A percentile compares a stretch with the other conserved stretches of the same genome.
Conservation (phyloP, 2,797 vertebrate genomes). For the Crocidura indochinensis region DNA sequence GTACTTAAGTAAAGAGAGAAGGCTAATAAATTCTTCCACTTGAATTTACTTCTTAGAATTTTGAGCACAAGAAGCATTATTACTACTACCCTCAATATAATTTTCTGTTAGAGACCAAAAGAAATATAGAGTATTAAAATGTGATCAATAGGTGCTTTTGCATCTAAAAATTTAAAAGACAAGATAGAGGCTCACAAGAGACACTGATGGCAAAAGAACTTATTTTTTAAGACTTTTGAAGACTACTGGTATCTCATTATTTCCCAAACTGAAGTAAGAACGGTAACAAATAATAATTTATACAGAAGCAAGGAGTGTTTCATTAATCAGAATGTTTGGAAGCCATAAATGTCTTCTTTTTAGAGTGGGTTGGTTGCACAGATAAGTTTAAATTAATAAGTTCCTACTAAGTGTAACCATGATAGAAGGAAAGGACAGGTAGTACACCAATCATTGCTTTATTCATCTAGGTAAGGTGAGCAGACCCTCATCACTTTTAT, state of each 20-base stretch:
- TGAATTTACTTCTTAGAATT: conserved; percentile 41
- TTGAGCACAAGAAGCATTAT: conserved; percentile 32
- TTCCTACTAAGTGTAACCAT: conserved; percentile 44
- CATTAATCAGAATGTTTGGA: background rate
- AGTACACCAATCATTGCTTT: background rate
- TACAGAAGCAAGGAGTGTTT: background rate
- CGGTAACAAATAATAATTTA: conserved; percentile 4
- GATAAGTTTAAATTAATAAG: conserved; percentile 44
- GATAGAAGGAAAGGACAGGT: background rate
- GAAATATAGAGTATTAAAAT: background rate
- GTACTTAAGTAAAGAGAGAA: background rate
- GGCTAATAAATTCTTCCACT: background rate
- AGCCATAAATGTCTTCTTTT: conserved; percentile 27
- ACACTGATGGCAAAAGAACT: background rate
- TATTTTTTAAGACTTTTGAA: conserved; percentile 21
- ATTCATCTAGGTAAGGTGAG: background rate
- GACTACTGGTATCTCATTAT: background rate
- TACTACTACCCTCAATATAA: conserved; percentile 59
- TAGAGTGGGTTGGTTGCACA: background rate
- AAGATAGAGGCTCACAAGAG: background rate
- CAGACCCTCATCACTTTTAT: background rate
- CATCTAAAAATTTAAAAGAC: background rate
- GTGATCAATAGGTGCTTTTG: background rate
- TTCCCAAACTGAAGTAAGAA: conserved; percentile 63
- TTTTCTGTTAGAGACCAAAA: conserved; percentile 37